phyloP scores from a whole-genome alignment of 2,888 invertebrate species.

The Julus scandinavius region DNA sequence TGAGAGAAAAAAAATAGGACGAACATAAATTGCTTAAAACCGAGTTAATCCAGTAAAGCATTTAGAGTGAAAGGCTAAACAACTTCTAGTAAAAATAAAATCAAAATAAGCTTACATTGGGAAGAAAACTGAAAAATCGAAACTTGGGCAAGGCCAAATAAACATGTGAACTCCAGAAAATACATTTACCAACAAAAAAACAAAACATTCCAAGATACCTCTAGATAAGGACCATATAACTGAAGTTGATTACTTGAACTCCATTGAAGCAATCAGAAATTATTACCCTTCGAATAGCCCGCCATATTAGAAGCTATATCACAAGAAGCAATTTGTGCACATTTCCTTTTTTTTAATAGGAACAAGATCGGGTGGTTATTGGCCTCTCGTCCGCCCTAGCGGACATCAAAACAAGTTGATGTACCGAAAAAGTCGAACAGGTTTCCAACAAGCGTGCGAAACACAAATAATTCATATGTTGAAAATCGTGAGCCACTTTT shows the following conservation, averaged over 20 bases:
- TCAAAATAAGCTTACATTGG: neutral
- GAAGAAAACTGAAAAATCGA: neutral
- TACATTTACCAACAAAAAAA: neutral
- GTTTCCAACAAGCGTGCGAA: neutral
- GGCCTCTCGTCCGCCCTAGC: slow-evolving; percentile 27
- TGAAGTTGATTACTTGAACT: too few species aligned
- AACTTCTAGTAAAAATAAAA: neutral
- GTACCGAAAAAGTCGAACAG: neutral
- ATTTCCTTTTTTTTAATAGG: neutral
- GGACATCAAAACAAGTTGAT: neutral
- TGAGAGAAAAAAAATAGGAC: neutral
- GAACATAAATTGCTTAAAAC: neutral
- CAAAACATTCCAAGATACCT: too few species aligned
- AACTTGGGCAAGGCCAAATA: neutral
- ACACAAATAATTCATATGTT: neutral
- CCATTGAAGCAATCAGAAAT: too few species aligned
- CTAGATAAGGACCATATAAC: too few species aligned
- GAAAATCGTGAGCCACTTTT: neutral
- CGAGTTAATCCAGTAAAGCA: neutral
- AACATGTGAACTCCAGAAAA: too few species aligned
- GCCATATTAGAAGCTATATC: neutral
- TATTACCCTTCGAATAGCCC: neutral
- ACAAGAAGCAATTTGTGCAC: neutral
- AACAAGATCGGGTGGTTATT: slow-evolving; percentile 4
- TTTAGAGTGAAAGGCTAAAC: neutral